Evolutionary conservation across 2,797 vertebrate genomes (phyloP), one percentile per base, ranked within the genome.

Genomic region (Phrynocephalus vlangalii): DNA sequence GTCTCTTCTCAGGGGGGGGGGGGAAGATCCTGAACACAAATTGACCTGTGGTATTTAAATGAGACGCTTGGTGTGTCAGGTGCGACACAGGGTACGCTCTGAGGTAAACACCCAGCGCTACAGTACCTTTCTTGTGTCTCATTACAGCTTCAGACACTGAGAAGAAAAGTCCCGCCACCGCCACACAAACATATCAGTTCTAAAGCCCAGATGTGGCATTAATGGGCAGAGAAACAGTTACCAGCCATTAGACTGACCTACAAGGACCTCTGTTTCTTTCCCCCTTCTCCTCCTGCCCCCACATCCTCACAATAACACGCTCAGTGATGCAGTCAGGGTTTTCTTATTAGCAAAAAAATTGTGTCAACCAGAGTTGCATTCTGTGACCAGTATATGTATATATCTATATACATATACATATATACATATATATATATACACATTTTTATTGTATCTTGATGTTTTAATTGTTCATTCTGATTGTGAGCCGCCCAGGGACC

Each of bases 211-310:
- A 3, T 44, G 20, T 44, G 48, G 79, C 71, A 86, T 83, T 60
- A 80, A 16, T 56, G 70, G 24, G 0, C 0, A 86, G 79, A 1
- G 18, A 86, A 67, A 71, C 44, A 18, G 15, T 4, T 28, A 70
- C 72, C 50, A 1, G n/a, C 60, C 26, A n/a, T 28, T 56, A 88
- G 78, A 24, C n/a, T 81, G 87, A 85, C 87, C 83, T 85, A 81
- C 87, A 76, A 81, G 86, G 83, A 68, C 87, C 71, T 76, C 77
- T 18, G 9, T 30, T 9, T n/a, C 26, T 79, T 30, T 24, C 10
- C 30, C 20, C 8, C 5, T 56, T 8, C 82, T 28, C 33, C 77
- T 38, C 7, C 48, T 18, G 20, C 30, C 7, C 48, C 68, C n/a
- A 56, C n/a, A 2, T 60, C 3, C 71, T 68, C 60, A 73, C 56